Conservation (phyloP, 2,888 invertebrate genomes). For the Microchrysa polita region DNA sequence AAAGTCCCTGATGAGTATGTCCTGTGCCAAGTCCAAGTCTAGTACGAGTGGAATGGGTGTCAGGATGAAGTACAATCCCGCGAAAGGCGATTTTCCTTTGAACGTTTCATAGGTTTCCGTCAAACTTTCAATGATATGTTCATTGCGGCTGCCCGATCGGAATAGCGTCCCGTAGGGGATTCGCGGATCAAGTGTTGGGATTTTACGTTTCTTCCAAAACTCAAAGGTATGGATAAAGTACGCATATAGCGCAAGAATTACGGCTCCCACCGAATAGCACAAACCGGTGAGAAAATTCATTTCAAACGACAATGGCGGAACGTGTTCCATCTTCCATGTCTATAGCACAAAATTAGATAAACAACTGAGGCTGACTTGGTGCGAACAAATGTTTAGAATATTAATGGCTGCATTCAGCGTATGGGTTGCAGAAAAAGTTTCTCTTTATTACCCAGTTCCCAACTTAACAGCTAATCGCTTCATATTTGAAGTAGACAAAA, state of each 20-base stretch:
- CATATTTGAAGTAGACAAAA: too few species aligned
- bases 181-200: constrained; percentile 50
- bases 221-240: neutral
- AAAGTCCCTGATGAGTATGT: constrained; percentile 62
- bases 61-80: constrained; percentile 57
- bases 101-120: constrained; percentile 54
- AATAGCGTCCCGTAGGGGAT: constrained; percentile 56
- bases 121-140: constrained; percentile 48
- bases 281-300: neutral
- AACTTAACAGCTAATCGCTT: too few species aligned
- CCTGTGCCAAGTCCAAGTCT: constrained; percentile 54
- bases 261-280: neutral
- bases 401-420: too few species aligned
- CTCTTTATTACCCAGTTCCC: too few species aligned
- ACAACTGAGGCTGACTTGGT: too few species aligned
- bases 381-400: too few species aligned
- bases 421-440: too few species aligned
- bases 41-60: constrained; percentile 54
- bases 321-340: neutral
- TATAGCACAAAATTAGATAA: too few species aligned
- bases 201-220: constrained; percentile 54
- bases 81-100: constrained; percentile 55
- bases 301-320: neutral
- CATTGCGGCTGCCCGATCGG: neutral
- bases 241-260: neutral